Base-by-base conservation (phyloP, 2,797 vertebrate genomes). In the Orientallactaga sibirica region DNA sequence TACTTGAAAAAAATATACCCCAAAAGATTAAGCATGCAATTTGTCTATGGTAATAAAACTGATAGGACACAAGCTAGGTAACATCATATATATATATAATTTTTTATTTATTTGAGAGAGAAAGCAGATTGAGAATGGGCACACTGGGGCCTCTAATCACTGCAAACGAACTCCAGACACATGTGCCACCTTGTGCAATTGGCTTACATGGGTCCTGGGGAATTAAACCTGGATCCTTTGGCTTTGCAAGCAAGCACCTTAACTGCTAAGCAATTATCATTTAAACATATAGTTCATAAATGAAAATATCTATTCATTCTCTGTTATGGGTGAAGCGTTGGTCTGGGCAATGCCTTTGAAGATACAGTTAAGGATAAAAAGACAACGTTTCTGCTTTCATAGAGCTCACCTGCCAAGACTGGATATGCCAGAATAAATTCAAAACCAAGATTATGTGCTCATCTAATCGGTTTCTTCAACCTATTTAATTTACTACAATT, bases 31-130 rank as follows among this genome's bases (percentile, higher is more conserved):
- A 48, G 7, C 68, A 90, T 75, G 7, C 88, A 77, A 78, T 84
- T 92, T 92, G 2, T 24, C 41, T n/a, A 64, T 78, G 48, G 24
- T 78, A 83, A 76, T 87, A 61, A 81, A 95, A 88, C 85, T 80
- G 12, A 75, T 27, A 86, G 89, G 24, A 71, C 10, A 83, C 15
- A 90, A 74, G 6, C 27, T 83, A 29, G 27, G 10, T 76, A 71
- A 55, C 64, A 8, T 8, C 8, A 48, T 10, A 48, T 8, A 48
- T 9, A 48, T 8, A 48, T 8, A 48, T 8, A 48, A 37, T 37
- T 37, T 37, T 37, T 37, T 37, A 37, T 37, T 48, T 48, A 48
- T 48, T 48, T 48, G 48, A 48, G 48, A 48, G 48, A 10, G 48
- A 48, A 48, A 8, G 48, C 48, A 48, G 48, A 48, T 48, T 8